Evolutionary conservation across 2,113 vertebrate species (phyloP).

Genomic region (Nerophis lumbriciformis): DNA sequence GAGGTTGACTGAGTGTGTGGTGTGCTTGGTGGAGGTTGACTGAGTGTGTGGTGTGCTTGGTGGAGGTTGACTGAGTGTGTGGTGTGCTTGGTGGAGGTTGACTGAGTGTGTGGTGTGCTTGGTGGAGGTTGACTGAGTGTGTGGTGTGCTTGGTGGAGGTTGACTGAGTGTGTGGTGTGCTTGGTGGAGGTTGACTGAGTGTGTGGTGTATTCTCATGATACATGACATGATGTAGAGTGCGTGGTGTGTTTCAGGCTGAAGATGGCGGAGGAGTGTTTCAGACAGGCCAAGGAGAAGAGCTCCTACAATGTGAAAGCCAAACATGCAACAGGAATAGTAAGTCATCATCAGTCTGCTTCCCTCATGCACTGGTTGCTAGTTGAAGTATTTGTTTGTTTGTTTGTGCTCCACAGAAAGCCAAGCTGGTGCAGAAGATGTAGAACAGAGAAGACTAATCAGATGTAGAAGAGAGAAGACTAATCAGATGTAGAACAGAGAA

Average conservation of each 20-base stretch:
- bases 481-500: constrained; percentile 5
- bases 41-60: no score
- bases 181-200: no score
- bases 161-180: no score
- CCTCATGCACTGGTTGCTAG: neutral
- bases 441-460: constrained; percentile 45
- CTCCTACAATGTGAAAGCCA: constrained; percentile 85
- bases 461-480: constrained; percentile 70
- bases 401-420: constrained; percentile 85
- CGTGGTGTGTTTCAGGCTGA: constrained; percentile 72
- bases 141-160: no score
- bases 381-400: constrained; percentile 24
- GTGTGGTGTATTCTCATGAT: no score
- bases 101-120: no score
- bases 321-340: constrained; percentile 90
- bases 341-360: constrained; percentile 42
- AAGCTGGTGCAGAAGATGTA: constrained; percentile 93
- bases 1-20: no score
- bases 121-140: no score
- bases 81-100: no score
- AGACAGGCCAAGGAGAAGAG: constrained; percentile 86
- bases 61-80: no score
- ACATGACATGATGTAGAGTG: no score
- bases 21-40: no score
- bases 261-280: constrained; percentile 86